Evolutionary conservation across 2,797 vertebrate genomes (phyloP), one percentile per base, ranked within the genome.

Genomic region (Microctenopoma lineatum): DNA sequence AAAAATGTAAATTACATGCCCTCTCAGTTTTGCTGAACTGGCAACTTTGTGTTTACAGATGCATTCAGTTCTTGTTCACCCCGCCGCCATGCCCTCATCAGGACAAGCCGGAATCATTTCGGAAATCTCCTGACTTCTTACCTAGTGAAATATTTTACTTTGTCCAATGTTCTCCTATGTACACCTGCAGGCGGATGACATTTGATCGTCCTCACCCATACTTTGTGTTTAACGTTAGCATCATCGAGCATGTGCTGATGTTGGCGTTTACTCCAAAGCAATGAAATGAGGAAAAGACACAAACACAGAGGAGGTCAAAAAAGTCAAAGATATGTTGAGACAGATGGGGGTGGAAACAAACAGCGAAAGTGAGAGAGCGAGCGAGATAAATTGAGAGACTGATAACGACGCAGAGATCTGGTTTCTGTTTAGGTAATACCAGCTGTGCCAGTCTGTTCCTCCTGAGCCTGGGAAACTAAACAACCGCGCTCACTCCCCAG

Each of bases 401-500:
- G 73, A 87, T 71, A 81, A 80, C 38, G 12, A 15, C 16, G 5
- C 14, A 39, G 60, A 77, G 79, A 79, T 89, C 75, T 70, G 71
- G 81, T 83, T 89, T 88, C 59, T 85, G 80, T 83, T 81, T 32
- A 44, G 75, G 39, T 54, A 39, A 59, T 78, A 70, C 80, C 81
- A 77, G 73, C 73, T 70, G 68, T 75, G 79, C 86, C 80, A 81
- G 70, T 51, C 48, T 57, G 61, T 41, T 74, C 50, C 44, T 13
- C 66, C 66, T 57, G 51, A 66, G 62, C 56, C 70, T 77, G 78
- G 50, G 68, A 84, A 89, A 67, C 57, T 47, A 62, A 85, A 80
- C 79, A 73, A 59, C 32, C 48, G 5, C 15, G 10, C 57, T 8
- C 26, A 2, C 59, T 75, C 56, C 75, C 42, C n/a, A 12, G 45